Evolutionary conservation across 2,113 vertebrate genomes (phyloP).

Genomic region (Semicossyphus pulcher): DNA sequence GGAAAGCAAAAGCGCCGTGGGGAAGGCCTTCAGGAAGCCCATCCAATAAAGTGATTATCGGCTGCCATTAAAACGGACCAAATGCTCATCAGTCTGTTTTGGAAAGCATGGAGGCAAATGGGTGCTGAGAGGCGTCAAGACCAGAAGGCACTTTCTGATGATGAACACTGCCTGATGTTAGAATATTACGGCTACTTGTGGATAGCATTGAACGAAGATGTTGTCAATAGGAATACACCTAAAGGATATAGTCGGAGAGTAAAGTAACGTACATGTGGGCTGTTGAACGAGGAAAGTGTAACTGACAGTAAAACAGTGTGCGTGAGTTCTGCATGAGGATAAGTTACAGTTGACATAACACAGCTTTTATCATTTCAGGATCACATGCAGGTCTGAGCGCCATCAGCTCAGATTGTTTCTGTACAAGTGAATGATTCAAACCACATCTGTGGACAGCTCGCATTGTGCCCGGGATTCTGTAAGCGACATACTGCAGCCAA

Average conservation of each 20-base stretch:
- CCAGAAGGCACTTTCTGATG: constrained; percentile 3
- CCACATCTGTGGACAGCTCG: constrained; percentile 8
- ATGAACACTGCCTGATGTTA: constrained; percentile 19
- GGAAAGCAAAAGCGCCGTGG: constrained; percentile 30
- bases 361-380: constrained; percentile 46
- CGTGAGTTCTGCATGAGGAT: neutral
- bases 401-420: constrained; percentile 44
- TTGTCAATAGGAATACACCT: too few relatives aligned
- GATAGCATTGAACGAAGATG: too few relatives aligned
- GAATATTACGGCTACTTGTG: too few relatives aligned
- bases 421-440: constrained; percentile 16
- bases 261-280: neutral
- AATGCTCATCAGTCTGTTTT: constrained; percentile 39
- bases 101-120: constrained; percentile 9
- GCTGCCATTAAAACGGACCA: constrained; percentile 33
- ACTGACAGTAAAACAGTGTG: neutral
- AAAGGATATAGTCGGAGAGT: neutral
- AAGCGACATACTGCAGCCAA: too few relatives aligned
- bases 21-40: constrained; percentile 22
- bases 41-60: constrained; percentile 24
- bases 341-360: neutral
- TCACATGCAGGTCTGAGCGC: constrained; percentile 40
- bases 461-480: neutral
- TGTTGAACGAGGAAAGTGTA: neutral
- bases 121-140: neutral